Conservation (phyloP, 37 sponge, comb jelly and placozoan species). For the Cladorhizidae sp. region DNA sequence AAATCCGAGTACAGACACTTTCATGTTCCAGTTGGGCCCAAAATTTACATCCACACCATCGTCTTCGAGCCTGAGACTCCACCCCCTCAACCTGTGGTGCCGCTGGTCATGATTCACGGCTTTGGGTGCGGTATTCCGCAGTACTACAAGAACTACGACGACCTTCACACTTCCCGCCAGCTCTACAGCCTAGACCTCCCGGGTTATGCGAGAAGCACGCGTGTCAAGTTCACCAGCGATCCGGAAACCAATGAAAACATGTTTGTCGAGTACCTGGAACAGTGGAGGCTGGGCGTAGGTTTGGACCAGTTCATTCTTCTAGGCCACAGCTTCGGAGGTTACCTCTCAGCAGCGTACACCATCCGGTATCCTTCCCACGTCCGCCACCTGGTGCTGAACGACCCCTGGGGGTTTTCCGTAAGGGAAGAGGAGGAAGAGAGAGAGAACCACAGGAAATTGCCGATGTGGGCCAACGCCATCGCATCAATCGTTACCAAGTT, state of each 20-base stretch:
- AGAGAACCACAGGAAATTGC: neutral
- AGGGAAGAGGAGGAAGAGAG: neutral
- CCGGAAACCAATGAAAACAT: conserved; percentile 58
- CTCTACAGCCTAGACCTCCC: conserved; percentile 88
- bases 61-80: conserved; percentile 26
- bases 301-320: conserved; percentile 81
- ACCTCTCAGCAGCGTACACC: conserved; percentile 79
- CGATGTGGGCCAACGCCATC: neutral
- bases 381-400: conserved; percentile 86
- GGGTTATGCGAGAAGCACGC: conserved; percentile 90
- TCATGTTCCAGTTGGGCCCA: conserved; percentile 25
- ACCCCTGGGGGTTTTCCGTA: conserved; percentile 87
- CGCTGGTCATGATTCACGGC: conserved; percentile 93
- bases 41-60: conserved; percentile 28
- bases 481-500: conserved; percentile 23
- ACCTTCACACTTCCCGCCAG: conserved; percentile 37
- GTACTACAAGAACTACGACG: conserved; percentile 82
- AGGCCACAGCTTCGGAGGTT: conserved; percentile 96
- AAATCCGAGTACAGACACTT: conserved; percentile 19
- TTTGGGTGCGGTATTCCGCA: conserved; percentile 86
- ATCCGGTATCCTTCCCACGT: conserved; percentile 74
- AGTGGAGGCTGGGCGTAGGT: conserved; percentile 77
- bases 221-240: conserved; percentile 68
- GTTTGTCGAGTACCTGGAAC: conserved; percentile 75
- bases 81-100: conserved; percentile 1